Base-by-base conservation (phyloP, 2,797 vertebrate species). In the Pseudomugil gertrudae region DNA sequence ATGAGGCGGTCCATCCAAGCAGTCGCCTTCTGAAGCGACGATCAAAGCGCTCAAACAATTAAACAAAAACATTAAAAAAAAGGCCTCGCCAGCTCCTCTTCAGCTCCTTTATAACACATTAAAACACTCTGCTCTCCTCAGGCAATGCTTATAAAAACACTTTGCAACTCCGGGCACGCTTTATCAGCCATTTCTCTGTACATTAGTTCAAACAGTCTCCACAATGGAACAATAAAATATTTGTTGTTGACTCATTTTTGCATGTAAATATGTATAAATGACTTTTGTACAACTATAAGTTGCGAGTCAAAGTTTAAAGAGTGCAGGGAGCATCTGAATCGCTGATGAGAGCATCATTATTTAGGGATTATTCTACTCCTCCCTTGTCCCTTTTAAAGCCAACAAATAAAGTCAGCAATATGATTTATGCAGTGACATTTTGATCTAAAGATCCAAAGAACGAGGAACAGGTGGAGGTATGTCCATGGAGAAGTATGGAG, bases 1-100 rank as follows among this genome's bases (percentile, higher is more conserved):
- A 60, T 48, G 52, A 57, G 72, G 66, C 57, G 35, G 80, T 43
- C 48, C 63, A 1, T 60, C 59, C 56, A 60, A 80, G 63, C 72
- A 79, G 79, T 75, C 72, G 73, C 64, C 73, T 57, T 84, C 61
- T 82, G 82, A 60, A 60, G 63, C 35, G 1, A 24, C 70, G 83
- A 89, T 92, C 88, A 90, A 91, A 92, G 88, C 70, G 3, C 70
- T 86, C 80, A 89, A 88, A 87, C 83, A 86, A 91, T 87, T 85
- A 87, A 72, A 84, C 66, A 72, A 73, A 79, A 79, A 85, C 76
- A 73, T 89, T 9, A 32, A 32, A 86, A 79, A 86, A 36, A 77
- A 63, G 64, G 26, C 57, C 62, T 81, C 48, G 6, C 43, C 17
- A 17, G 79, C 69, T 78, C 70, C 35, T 54, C 63, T 68, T 75